Conservation (phyloP, 1,140 invertebrate genomes). For the Brachionus calyciflorus region DNA sequence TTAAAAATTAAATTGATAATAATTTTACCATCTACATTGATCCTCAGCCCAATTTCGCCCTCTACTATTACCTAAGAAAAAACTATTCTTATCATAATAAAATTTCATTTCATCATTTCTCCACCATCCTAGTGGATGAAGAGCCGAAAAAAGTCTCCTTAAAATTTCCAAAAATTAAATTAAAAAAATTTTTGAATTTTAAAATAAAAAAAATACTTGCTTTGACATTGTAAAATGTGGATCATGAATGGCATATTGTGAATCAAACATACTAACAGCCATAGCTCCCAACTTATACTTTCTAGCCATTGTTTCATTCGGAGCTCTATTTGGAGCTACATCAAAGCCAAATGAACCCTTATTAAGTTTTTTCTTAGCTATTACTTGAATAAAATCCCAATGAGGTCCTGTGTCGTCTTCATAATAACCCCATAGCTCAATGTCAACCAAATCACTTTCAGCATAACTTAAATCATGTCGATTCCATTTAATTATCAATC, state of each 20-base stretch:
- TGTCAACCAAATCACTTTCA: conserved; percentile 44
- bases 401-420: conserved; percentile 33
- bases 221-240: conserved; percentile 42
- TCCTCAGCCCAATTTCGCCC: conserved; percentile 45
- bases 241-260: neutral
- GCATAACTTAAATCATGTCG: conserved; percentile 28
- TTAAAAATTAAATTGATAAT: no score
- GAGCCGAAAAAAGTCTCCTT: conserved; percentile 29
- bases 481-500: conserved; percentile 44
- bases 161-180: neutral
- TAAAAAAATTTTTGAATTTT: neutral
- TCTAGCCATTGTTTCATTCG: conserved; percentile 45
- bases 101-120: conserved; percentile 48
- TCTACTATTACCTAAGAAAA: conserved; percentile 34
- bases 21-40: conserved; percentile 47
- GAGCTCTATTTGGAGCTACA: conserved; percentile 43
- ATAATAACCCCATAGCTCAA: conserved; percentile 47
- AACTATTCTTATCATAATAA: conserved; percentile 46
- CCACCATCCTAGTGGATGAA: conserved; percentile 45
- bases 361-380: conserved; percentile 19
- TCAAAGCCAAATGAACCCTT: conserved; percentile 44
- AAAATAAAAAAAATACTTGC: conserved; percentile 19
- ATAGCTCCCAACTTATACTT: conserved; percentile 44
- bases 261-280: conserved; percentile 45
- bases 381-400: conserved; percentile 47